Evolutionary conservation across 1,140 invertebrate genomes (phyloP), one percentile per base, ranked within the genome.

Genomic region (silkworm (Bombyx mori)): DNA sequence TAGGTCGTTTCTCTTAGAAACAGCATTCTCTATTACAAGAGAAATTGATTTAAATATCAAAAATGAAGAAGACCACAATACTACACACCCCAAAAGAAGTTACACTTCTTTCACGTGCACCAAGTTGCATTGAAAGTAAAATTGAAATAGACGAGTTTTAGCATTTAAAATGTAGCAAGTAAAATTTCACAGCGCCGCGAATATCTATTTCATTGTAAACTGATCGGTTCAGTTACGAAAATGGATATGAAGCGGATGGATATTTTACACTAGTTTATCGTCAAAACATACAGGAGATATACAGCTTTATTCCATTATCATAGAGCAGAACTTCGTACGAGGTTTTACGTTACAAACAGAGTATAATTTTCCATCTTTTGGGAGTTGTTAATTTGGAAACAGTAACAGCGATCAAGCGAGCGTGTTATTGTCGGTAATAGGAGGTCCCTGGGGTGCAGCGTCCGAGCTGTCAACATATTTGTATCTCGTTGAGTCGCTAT

Each of bases 361-460:
- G 26, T 35, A 35, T 5, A 35, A 35, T 35, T 51, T 68, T 71
- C 62, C 69, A 8, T 7, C 68, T 35, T 35, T 35, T 35, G 26
- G 65, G 77, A 75, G 70, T 72, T 71, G 71, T 75, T 74, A 75
- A 65, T 63, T 60, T 67, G 62, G 55, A 66, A 60, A 62, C 65
- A 64, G 55, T 60, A 66, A 62, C 73, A 68, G 62, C 47, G 62
- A 61, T 70, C 74, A 73, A 73, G 70, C 55, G 63, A 52, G 9
- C 53, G 52, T 75, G 72, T 75, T 78, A 74, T 77, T 80, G 75
- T 76, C 66, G 70, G 65, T 80, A 78, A 80, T 73, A 62, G 60
- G 10, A 18, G 43, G 53, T 8, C 7, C 42, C 3, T 35, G 9
- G 50, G 50, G 50, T 26, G 50, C 6, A 12, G n/a, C 2, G 45